These are phyloP conservation scores for Gryon sp. DNA, from an alignment of 1,140 invertebrate species.

Conservation along the genomic window DNA sequence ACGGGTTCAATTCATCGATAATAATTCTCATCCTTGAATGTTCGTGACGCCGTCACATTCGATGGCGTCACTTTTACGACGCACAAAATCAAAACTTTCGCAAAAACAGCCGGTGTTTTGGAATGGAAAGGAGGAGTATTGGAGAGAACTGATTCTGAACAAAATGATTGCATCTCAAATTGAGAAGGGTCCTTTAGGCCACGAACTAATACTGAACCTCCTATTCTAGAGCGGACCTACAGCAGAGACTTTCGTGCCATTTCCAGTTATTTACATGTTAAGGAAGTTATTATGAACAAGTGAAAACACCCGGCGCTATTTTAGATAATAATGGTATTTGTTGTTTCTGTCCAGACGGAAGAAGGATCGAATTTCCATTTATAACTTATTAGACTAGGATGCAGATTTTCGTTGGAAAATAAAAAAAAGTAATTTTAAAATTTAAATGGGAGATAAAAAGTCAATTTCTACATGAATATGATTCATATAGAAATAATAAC, in stretches of 20 bases:
- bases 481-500: no score
- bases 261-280: conserved; percentile 75
- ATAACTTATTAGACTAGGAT: background rate
- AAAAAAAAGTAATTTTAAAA: no score
- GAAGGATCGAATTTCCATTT: background rate
- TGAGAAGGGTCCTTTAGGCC: conserved; percentile 60
- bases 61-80: conserved; percentile 47
- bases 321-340: conserved; percentile 56
- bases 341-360: conserved; percentile 11
- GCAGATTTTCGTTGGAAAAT: no score
- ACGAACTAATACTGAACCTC: conserved; percentile 60
- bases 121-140: no score
- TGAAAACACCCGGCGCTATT: conserved; percentile 68
- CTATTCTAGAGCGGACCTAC: conserved; percentile 69
- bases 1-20: conserved; percentile 45
- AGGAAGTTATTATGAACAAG: conserved; percentile 73
- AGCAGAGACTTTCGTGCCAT: conserved; percentile 66
- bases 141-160: conserved; percentile 37
- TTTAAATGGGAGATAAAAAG: no score
- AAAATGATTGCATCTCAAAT: conserved; percentile 40
- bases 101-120: conserved; percentile 23
- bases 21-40: conserved; percentile 24
- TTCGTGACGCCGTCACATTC: conserved; percentile 39
- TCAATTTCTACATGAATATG: no score
- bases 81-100: conserved; percentile 32